A percentile compares a stretch with the other conserved stretches of the same genome.
These are phyloP conservation scores for Halcyon smyrnensis DNA, from an alignment of 2,797 vertebrate genomes.

Conservation along the genomic window DNA sequence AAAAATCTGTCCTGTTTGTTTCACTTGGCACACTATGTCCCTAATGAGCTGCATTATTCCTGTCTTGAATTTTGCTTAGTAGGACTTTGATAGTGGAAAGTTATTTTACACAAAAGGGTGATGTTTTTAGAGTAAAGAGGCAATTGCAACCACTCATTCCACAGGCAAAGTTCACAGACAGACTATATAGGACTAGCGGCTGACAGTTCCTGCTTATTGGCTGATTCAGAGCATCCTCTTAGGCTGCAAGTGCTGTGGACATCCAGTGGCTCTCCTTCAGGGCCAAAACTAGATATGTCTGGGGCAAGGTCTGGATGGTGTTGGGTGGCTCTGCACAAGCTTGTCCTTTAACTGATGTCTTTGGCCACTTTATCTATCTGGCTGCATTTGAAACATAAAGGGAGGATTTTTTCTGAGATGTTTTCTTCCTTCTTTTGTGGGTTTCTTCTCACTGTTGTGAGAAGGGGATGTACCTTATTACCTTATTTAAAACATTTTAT, in stretches of 20 bases:
- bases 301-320: too few species aligned
- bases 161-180: neutral
- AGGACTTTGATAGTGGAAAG: neutral
- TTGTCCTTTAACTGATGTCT: neutral
- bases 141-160: neutral
- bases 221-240: neutral
- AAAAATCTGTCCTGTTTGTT: neutral
- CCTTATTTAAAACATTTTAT: neutral
- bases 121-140: neutral
- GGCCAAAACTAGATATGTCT: neutral
- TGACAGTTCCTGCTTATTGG: fast-evolving
- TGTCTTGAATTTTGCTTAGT: neutral
- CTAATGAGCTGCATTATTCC: neutral
- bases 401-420: neutral
- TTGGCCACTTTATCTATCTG: neutral
- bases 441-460: neutral
- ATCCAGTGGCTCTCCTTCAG: neutral
- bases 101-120: neutral
- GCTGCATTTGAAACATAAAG: neutral
- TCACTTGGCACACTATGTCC: neutral
- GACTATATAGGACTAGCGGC: neutral
- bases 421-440: neutral
- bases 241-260: neutral
- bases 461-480: neutral
- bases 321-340: neutral